A percentile compares a stretch with the other conserved stretches of the same genome.
These are phyloP conservation scores for Hydriomena furcata DNA, from an alignment of 2,888 invertebrate genomes.

Conservation along the genomic window DNA sequence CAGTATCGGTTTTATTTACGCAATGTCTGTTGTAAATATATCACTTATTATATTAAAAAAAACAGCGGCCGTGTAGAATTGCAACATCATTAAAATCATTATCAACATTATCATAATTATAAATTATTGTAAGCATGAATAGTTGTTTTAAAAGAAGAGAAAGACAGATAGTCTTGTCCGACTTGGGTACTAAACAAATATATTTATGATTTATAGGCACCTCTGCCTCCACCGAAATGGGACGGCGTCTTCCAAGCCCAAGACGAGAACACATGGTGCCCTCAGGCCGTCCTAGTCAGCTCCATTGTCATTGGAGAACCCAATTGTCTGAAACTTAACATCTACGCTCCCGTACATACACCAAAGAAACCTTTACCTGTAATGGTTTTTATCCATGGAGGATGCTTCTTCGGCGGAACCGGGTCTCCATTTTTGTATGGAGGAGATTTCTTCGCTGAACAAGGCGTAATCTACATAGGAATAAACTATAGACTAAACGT, in stretches of 20 bases:
- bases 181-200: too few species aligned
- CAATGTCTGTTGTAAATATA: too few species aligned
- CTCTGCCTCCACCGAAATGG: slow-evolving; percentile 69
- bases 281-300: slow-evolving; percentile 58
- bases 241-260: slow-evolving; percentile 66
- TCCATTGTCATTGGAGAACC: slow-evolving; percentile 52
- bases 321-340: slow-evolving; percentile 69
- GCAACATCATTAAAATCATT: too few species aligned
- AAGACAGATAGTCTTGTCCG: too few species aligned
- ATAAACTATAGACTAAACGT: slow-evolving; percentile 84
- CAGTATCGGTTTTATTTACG: too few species aligned
- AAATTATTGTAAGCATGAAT: too few species aligned
- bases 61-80: too few species aligned
- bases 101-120: too few species aligned
- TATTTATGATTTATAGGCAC: slow-evolving; percentile 60
- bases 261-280: slow-evolving; percentile 69
- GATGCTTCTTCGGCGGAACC: slow-evolving; percentile 84
- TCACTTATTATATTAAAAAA: too few species aligned
- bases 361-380: slow-evolving; percentile 69
- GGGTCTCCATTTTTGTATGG: slow-evolving; percentile 84
- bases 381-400: slow-evolving; percentile 86
- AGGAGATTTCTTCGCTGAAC: slow-evolving; percentile 83
- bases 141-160: too few species aligned
- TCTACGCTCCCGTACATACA: slow-evolving; percentile 57
- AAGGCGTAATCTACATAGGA: slow-evolving; percentile 83